These are phyloP conservation scores for Tetrapedia diversipes DNA, from an alignment of 2,888 invertebrate species.

Conservation along the genomic window DNA sequence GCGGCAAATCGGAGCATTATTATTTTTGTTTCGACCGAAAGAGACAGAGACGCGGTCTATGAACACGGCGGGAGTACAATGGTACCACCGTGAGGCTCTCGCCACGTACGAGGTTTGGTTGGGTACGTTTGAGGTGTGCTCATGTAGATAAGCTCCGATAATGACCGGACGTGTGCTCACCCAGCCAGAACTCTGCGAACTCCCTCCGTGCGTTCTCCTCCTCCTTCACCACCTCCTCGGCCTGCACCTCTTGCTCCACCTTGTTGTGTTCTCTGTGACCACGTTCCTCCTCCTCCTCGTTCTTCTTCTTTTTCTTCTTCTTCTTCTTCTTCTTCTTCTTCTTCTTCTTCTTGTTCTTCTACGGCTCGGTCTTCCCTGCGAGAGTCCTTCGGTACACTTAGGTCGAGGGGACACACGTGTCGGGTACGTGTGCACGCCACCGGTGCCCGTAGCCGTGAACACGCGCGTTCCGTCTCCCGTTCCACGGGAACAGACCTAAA, in stretches of 20 bases:
- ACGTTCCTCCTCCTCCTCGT: constrained; percentile 41
- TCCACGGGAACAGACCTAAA: constrained; percentile 22
- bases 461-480: not conserved
- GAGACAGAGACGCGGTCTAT: constrained; percentile 60
- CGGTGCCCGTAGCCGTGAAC: constrained; percentile 7
- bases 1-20: not conserved
- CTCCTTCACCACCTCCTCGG: constrained; percentile 39
- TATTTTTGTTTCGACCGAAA: constrained; percentile 18
- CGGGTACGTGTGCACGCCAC: constrained; percentile 37
- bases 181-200: constrained; percentile 83
- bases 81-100: constrained; percentile 57
- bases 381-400: constrained; percentile 57
- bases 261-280: constrained; percentile 50
- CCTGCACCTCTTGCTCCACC: constrained; percentile 41
- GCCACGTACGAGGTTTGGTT: constrained; percentile 76
- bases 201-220: constrained; percentile 71
- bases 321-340: constrained; percentile 41
- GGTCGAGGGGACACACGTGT: constrained; percentile 60
- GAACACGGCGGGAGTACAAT: constrained; percentile 65
- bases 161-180: constrained; percentile 83
- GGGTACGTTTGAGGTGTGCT: constrained; percentile 82
- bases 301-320: constrained; percentile 43
- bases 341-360: constrained; percentile 47
- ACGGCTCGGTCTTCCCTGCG: too few species aligned
- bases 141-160: constrained; percentile 83